A percentile compares a stretch with the other conserved stretches of the same genome.
Conservation (phyloP, 1,140 invertebrate genomes). For the Cherax quadricarinatus region DNA sequence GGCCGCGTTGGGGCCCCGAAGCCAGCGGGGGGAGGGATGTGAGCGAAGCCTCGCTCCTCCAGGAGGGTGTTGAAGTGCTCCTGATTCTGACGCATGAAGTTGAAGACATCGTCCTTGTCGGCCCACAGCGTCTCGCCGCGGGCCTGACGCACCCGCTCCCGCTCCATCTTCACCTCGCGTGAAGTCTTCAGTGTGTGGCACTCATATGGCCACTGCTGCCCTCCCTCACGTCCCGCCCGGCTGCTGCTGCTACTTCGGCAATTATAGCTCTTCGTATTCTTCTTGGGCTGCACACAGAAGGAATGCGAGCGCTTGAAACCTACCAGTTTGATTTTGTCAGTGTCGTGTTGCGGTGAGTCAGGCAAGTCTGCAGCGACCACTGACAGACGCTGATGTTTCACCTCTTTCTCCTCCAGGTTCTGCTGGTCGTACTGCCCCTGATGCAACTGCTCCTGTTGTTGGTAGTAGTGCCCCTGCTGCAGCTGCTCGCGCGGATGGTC, state of each 20-base stretch:
- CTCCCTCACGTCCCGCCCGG: not conserved
- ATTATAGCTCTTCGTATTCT: not conserved
- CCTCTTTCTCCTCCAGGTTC: not conserved
- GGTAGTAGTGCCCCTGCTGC: too few relatives aligned
- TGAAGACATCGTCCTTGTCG: conserved; percentile 57
- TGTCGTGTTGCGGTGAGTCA: conserved; percentile 42
- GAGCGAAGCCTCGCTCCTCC: conserved; percentile 64
- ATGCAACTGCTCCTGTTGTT: not conserved
- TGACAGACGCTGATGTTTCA: not conserved
- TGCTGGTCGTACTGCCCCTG: not conserved
- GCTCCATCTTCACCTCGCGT: conserved; percentile 74
- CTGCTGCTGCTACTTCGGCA: conserved; percentile 50
- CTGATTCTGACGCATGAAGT: conserved; percentile 55
- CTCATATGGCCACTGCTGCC: conserved; percentile 28
- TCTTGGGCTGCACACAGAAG: conserved; percentile 45
- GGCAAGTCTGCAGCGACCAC: conserved; percentile 15
- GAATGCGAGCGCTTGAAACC: conserved; percentile 60
- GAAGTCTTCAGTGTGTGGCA: conserved; percentile 71
- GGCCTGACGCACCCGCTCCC: conserved; percentile 68
- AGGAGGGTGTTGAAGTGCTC: conserved; percentile 49
- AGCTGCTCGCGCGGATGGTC: too few relatives aligned
- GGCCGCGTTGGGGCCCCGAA: conserved; percentile 70
- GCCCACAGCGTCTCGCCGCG: conserved; percentile 60
- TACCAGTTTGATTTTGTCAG: conserved; percentile 43
- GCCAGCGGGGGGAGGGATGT: conserved; percentile 71